A percentile compares a stretch with the other conserved stretches of the same genome.
These are phyloP conservation scores for Agrochola litura DNA, from an alignment of 2,888 invertebrate species.

Conservation along the genomic window DNA sequence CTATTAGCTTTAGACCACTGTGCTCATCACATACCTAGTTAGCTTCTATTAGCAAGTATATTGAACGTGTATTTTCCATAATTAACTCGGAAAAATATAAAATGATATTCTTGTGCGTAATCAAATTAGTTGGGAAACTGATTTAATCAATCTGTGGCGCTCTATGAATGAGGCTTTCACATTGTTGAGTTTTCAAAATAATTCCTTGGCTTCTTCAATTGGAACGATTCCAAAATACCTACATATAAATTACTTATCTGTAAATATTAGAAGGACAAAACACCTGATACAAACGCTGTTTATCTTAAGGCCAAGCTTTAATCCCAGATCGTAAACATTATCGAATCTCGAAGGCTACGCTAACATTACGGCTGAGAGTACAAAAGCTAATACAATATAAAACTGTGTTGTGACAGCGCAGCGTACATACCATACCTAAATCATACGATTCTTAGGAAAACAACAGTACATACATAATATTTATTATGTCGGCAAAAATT, in stretches of 20 bases:
- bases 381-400: constrained; percentile 32
- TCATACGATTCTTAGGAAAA: constrained; percentile 20
- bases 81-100: constrained; percentile 7
- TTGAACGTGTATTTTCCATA: constrained; percentile 1
- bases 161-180: constrained; percentile 5
- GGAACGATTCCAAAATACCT: constrained; percentile 12
- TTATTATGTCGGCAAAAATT: constrained; percentile 25
- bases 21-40: constrained; percentile 15
- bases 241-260: background rate
- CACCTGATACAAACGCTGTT: background rate
- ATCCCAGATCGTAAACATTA: constrained; percentile 53
- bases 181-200: constrained; percentile 4
- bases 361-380: constrained; percentile 33
- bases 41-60: constrained; percentile 25
- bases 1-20: constrained; percentile 29
- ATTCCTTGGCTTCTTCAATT: background rate
- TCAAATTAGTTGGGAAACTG: background rate
- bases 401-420: constrained; percentile 45
- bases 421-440: constrained; percentile 8
- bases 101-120: background rate
- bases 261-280: constrained; percentile 24
- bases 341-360: constrained; percentile 49
- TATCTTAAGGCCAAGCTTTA: constrained; percentile 25
- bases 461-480: constrained; percentile 22
- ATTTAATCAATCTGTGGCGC: constrained; percentile 3